Evolutionary conservation across 2,888 invertebrate genomes (phyloP).

Genomic region (Lithophane leautieri): DNA sequence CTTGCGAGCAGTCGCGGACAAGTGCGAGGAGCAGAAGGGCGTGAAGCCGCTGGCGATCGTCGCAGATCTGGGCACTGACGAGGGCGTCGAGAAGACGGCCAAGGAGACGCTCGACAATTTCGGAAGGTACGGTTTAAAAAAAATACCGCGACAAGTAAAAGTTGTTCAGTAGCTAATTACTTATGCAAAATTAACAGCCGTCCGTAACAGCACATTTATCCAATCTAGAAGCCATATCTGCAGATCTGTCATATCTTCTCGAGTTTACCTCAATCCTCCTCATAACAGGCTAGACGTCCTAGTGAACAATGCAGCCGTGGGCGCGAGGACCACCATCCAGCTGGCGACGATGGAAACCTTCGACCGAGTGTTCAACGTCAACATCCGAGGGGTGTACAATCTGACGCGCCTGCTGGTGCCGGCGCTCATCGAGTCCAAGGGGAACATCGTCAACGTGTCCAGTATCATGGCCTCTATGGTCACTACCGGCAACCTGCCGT

Average conservation of each 20-base stretch:
- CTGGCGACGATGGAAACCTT: slow-evolving; percentile 66
- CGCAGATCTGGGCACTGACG: slow-evolving; percentile 75
- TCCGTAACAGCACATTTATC: neutral
- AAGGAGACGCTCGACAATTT: slow-evolving; percentile 71
- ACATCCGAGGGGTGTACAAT: slow-evolving; percentile 91
- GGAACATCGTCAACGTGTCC: slow-evolving; percentile 94
- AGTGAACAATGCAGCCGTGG: slow-evolving; percentile 90
- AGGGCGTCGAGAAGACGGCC: slow-evolving; percentile 71
- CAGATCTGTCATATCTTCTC: neutral
- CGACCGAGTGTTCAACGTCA: slow-evolving; percentile 90
- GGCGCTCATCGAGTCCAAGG: slow-evolving; percentile 91
- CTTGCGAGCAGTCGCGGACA: slow-evolving; percentile 63
- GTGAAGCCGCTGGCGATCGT: slow-evolving; percentile 67
- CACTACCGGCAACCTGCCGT: slow-evolving; percentile 95
- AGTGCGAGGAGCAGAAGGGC: slow-evolving; percentile 66
- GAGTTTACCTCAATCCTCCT: neutral
- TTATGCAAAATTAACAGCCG: neutral
- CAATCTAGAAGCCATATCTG: no score
- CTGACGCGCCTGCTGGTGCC: slow-evolving; percentile 92
- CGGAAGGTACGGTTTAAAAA: slow-evolving; percentile 49
- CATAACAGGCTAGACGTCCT: slow-evolving; percentile 59
- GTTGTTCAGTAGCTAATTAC: no score
- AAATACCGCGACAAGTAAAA: neutral
- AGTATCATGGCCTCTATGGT: slow-evolving; percentile 92
- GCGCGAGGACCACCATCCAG: slow-evolving; percentile 78